A percentile compares a stretch with the other conserved stretches of the same genome.
phyloP scores from a whole-genome alignment of 1,140 invertebrate genomes.

The Leptopilina boulardi region DNA sequence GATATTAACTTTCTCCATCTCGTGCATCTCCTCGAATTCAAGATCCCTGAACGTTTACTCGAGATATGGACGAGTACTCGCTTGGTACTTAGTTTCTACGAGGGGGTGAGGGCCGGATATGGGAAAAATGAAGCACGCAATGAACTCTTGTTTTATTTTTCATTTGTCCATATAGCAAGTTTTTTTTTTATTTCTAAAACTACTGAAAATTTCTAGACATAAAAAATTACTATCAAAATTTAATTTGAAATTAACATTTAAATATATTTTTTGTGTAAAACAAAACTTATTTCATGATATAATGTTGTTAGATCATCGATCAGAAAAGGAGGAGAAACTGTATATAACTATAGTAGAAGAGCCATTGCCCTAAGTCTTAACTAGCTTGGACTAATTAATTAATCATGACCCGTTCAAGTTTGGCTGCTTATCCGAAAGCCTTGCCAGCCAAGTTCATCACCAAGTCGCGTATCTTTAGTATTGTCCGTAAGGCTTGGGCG shows the following conservation, averaged over 20 bases:
- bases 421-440: constrained; percentile 74
- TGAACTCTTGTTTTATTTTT: too few relatives aligned
- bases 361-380: constrained; percentile 62
- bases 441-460: constrained; percentile 70
- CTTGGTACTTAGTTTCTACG: constrained; percentile 51
- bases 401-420: constrained; percentile 73
- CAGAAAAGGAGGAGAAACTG: constrained; percentile 36
- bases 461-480: constrained; percentile 75
- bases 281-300: too few relatives aligned
- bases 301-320: constrained; percentile 59
- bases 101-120: constrained; percentile 22
- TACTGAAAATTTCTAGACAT: too few relatives aligned
- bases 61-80: constrained; percentile 57
- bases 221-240: too few relatives aligned
- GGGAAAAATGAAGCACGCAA: neutral
- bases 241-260: too few relatives aligned
- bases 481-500: constrained; percentile 68
- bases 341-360: constrained; percentile 58
- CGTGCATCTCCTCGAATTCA: constrained; percentile 45
- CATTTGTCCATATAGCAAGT: too few relatives aligned
- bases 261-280: too few relatives aligned
- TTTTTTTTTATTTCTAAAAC: too few relatives aligned
- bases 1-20: constrained; percentile 51
- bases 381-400: constrained; percentile 75
- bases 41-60: constrained; percentile 57